These are phyloP conservation scores for Ischnus inquisitorius DNA, from an alignment of 2,888 invertebrate species.

Conservation along the genomic window DNA sequence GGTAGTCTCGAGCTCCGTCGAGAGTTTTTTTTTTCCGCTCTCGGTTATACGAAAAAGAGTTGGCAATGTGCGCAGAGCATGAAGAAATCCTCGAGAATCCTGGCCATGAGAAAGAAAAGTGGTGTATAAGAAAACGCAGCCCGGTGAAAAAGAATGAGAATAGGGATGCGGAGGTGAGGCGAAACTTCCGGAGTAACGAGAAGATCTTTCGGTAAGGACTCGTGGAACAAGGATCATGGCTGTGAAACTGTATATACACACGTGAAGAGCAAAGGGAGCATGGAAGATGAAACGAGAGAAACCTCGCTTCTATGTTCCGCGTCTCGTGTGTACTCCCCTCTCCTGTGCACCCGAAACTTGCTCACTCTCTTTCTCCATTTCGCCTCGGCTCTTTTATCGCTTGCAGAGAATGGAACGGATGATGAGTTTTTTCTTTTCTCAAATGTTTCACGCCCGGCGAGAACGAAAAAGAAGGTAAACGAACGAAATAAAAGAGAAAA, in stretches of 20 bases:
- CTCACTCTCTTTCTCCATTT: slow-evolving; percentile 74
- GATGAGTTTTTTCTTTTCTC: slow-evolving; percentile 75
- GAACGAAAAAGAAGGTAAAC: slow-evolving; percentile 56
- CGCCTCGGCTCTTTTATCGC: slow-evolving; percentile 76
- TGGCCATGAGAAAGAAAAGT: slow-evolving; percentile 3
- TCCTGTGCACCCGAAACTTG: slow-evolving; percentile 19
- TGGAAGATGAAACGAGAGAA: slow-evolving; percentile 55
- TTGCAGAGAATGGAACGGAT: slow-evolving; percentile 73
- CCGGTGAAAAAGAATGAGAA: slow-evolving; percentile 33
- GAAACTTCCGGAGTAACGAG: slow-evolving; percentile 49
- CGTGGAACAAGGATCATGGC: slow-evolving; percentile 46
- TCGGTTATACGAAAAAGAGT: slow-evolving; percentile 39
- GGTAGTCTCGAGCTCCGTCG: slow-evolving; percentile 28
- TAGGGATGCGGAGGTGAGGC: slow-evolving; percentile 29
- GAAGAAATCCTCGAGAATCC: slow-evolving; percentile 51
- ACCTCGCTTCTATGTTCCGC: not conserved
- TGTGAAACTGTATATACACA: slow-evolving; percentile 14
- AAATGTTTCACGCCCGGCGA: slow-evolving; percentile 78
- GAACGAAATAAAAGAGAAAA: not conserved
- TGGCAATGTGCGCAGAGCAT: slow-evolving; percentile 29
- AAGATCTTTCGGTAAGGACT: slow-evolving; percentile 35
- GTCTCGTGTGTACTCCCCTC: slow-evolving; percentile 13
- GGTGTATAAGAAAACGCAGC: slow-evolving; percentile 27
- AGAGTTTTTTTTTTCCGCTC: slow-evolving; percentile 24
- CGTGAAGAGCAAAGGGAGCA: slow-evolving; percentile 3